Conservation (phyloP, 2,113 vertebrate species). For the Hymenochirus boettgeri region DNA sequence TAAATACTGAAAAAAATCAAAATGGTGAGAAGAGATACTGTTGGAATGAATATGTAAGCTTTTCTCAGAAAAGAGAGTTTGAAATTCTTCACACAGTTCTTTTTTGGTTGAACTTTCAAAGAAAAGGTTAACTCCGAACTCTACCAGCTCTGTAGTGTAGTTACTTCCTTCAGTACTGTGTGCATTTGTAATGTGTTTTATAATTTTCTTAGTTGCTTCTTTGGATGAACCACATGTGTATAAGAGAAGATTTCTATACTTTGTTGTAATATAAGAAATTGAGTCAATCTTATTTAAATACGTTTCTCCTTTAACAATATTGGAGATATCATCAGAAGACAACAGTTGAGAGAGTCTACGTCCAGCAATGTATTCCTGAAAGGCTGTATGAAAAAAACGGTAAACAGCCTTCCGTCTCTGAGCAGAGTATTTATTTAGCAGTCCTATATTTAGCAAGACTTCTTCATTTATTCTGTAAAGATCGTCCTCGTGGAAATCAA, state of each 20-base stretch:
- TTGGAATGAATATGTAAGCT: constrained; percentile 50
- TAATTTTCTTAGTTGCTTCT: constrained; percentile 42
- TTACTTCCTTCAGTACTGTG: constrained; percentile 11
- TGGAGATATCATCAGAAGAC: constrained; percentile 35
- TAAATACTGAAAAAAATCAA: constrained; percentile 53
- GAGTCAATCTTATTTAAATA: constrained; percentile 47
- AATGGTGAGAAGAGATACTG: constrained; percentile 51
- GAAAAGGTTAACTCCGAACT: constrained; percentile 53
- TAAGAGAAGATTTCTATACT: constrained; percentile 51
- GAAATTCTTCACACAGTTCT: constrained; percentile 48
- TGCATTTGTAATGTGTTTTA: constrained; percentile 42
- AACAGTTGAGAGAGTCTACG: constrained; percentile 49
- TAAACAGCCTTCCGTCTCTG: constrained; percentile 48
- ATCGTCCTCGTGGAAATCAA: constrained; percentile 49
- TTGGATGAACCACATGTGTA: constrained; percentile 53
- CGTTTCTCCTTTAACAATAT: constrained; percentile 27
- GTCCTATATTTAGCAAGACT: constrained; percentile 44
- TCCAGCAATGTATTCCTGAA: constrained; percentile 55
- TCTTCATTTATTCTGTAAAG: constrained; percentile 40
- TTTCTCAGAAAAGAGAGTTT: constrained; percentile 50
- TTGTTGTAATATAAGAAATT: constrained; percentile 47
- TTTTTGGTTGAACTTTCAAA: constrained; percentile 47
- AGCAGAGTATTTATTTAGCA: constrained; percentile 53
- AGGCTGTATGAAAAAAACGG: constrained; percentile 54
- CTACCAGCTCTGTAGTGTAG: constrained; percentile 42